These are phyloP conservation scores for Morpho helenor DNA, from an alignment of 2,888 invertebrate species.

Conservation along the genomic window DNA sequence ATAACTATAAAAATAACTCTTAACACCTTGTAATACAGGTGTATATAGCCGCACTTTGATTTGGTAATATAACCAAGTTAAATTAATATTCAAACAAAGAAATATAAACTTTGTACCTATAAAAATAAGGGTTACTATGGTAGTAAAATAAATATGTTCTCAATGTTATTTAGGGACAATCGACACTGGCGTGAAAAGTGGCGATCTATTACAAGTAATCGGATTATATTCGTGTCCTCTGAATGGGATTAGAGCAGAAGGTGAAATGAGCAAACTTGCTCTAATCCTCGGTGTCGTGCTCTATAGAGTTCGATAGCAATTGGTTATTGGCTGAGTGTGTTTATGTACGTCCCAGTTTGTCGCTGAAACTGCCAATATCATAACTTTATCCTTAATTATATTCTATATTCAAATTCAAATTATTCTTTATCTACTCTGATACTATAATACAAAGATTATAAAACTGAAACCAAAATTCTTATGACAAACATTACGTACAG, in stretches of 20 bases:
- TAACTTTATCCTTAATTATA: too few relatives aligned
- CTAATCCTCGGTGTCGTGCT: conserved; percentile 4
- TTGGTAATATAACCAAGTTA: not conserved
- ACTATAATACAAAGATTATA: too few relatives aligned
- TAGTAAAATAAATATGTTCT: not conserved
- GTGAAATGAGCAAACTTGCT: conserved; percentile 2
- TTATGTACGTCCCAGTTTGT: too few relatives aligned
- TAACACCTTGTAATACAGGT: not conserved
- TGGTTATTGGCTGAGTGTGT: not conserved
- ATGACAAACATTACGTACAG: too few relatives aligned
- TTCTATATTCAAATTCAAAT: too few relatives aligned
- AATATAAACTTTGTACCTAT: not conserved
- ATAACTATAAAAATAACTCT: not conserved
- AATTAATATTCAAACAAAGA: not conserved
- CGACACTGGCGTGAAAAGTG: conserved; percentile 47
- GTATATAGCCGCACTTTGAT: not conserved
- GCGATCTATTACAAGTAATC: conserved; percentile 70
- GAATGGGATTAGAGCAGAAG: conserved; percentile 46
- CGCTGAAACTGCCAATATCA: too few relatives aligned
- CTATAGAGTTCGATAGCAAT: not conserved
- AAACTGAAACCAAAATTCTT: too few relatives aligned
- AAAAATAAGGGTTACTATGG: not conserved
- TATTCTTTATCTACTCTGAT: too few relatives aligned
- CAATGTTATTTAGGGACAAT: conserved; percentile 4
- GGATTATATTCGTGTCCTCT: conserved; percentile 59